A percentile compares a stretch with the other conserved stretches of the same genome.
phyloP scores from a whole-genome alignment of 1,140 invertebrate species.

The Leptinotarsa texana region DNA sequence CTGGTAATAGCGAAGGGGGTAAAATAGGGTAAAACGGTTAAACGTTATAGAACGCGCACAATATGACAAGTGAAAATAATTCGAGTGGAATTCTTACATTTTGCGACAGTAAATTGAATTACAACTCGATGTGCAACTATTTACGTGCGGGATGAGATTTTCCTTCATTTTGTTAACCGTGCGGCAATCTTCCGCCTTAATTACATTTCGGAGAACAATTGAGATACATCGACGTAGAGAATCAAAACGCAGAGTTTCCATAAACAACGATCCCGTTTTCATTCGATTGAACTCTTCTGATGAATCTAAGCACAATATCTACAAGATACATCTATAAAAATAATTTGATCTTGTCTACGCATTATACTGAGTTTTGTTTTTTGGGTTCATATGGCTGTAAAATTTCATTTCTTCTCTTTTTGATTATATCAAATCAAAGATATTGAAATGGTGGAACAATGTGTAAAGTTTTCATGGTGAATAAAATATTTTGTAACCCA shows the following conservation, averaged over 20 bases:
- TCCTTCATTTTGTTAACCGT: conserved; percentile 17
- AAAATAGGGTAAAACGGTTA: conserved; percentile 35
- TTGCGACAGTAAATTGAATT: conserved; percentile 41
- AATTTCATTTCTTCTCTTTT: too few species aligned
- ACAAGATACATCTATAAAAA: background rate
- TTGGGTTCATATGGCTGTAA: too few species aligned
- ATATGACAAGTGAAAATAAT: conserved; percentile 45
- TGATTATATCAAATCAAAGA: too few species aligned
- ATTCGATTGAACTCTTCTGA: too few species aligned
- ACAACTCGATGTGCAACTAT: conserved; percentile 34
- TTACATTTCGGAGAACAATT: conserved; percentile 23
- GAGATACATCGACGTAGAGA: conserved; percentile 2
- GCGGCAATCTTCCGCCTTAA: conserved; percentile 19
- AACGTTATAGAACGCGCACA: conserved; percentile 31
- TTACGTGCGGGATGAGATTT: conserved; percentile 21
- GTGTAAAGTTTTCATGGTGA: too few species aligned
- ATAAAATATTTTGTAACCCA: too few species aligned
- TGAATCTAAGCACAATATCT: too few species aligned
- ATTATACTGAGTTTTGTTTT: too few species aligned
- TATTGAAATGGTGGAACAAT: too few species aligned
- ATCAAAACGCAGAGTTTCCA: conserved; percentile 7
- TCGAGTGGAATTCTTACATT: conserved; percentile 46
- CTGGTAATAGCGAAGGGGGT: conserved; percentile 36
- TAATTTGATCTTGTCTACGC: background rate
- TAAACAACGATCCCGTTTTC: too few species aligned